phyloP scores from a whole-genome alignment of 2,113 vertebrate genomes.

The Seriola rivoliana region DNA sequence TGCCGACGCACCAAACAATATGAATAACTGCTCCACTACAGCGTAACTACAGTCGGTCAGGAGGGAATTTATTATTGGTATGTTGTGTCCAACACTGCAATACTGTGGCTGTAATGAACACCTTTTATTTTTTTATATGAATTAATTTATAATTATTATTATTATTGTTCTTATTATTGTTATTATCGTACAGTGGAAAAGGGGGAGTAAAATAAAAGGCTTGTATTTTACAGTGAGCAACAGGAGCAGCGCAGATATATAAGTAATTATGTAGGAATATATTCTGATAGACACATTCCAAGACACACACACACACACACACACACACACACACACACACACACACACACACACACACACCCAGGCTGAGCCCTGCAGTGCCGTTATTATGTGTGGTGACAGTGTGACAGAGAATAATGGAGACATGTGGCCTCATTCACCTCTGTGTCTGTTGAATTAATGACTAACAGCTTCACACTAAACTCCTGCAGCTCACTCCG shows the following conservation, averaged over 20 bases:
- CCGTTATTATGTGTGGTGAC: constrained; percentile 67
- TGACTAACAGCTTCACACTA: constrained; percentile 68
- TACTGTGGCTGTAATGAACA: too few relatives aligned
- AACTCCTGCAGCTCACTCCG: constrained; percentile 59
- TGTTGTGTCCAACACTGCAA: too few relatives aligned
- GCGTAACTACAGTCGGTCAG: too few relatives aligned
- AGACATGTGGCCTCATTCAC: constrained; percentile 70
- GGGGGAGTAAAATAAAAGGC: too few relatives aligned
- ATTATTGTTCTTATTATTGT: too few relatives aligned
- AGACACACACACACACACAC: background rate
- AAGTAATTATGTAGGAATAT: background rate
- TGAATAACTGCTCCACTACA: too few relatives aligned
- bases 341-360: background rate
- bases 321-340: background rate
- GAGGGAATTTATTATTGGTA: too few relatives aligned
- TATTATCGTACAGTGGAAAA: too few relatives aligned
- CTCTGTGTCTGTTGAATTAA: constrained; percentile 73
- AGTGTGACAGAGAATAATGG: constrained; percentile 75
- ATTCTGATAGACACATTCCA: background rate
- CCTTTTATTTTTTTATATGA: too few relatives aligned
- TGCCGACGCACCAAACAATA: too few relatives aligned
- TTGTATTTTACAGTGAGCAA: too few relatives aligned
- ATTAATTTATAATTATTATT: too few relatives aligned
- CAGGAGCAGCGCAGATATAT: background rate
- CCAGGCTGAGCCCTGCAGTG: constrained; percentile 16